Evolutionary conservation across 2,113 vertebrate species (phyloP).

Genomic region (Heteronetta atricapilla): DNA sequence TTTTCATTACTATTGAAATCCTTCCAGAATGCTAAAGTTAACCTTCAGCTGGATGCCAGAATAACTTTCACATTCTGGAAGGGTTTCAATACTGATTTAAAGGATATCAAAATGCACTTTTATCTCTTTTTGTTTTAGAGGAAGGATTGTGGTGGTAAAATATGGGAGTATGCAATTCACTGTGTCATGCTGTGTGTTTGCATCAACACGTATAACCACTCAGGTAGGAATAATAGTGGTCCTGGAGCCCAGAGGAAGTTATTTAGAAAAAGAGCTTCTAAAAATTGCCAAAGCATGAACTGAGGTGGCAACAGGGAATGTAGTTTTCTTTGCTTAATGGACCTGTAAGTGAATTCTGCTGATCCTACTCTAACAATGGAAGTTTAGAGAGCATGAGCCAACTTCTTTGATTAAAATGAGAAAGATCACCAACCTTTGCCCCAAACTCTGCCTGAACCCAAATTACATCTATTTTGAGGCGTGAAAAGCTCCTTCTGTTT

Average conservation of each 20-base stretch:
- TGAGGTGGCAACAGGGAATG: conserved; percentile 40
- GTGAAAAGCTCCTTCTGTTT: conserved; percentile 28
- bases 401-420: conserved; percentile 45
- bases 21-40: conserved; percentile 74
- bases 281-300: conserved; percentile 55
- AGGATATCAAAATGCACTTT: conserved; percentile 42
- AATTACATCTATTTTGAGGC: conserved; percentile 37
- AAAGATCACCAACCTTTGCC: conserved; percentile 57
- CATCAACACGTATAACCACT: not conserved
- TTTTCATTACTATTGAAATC: conserved; percentile 75
- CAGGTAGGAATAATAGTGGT: not conserved
- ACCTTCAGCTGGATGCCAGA: conserved; percentile 73
- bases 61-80: conserved; percentile 69
- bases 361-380: conserved; percentile 40
- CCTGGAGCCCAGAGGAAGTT: not conserved
- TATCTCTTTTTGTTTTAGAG: not conserved
- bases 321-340: conserved; percentile 56
- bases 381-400: conserved; percentile 40
- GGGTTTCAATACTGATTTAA: conserved; percentile 62
- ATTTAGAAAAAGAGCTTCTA: conserved; percentile 35
- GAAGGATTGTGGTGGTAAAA: not conserved
- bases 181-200: not conserved
- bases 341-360: conserved; percentile 61
- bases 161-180: not conserved
- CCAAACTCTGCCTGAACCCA: conserved; percentile 52